These are phyloP conservation scores for Drosophila antonietae DNA, from an alignment of 2,888 invertebrate species.

Conservation along the genomic window DNA sequence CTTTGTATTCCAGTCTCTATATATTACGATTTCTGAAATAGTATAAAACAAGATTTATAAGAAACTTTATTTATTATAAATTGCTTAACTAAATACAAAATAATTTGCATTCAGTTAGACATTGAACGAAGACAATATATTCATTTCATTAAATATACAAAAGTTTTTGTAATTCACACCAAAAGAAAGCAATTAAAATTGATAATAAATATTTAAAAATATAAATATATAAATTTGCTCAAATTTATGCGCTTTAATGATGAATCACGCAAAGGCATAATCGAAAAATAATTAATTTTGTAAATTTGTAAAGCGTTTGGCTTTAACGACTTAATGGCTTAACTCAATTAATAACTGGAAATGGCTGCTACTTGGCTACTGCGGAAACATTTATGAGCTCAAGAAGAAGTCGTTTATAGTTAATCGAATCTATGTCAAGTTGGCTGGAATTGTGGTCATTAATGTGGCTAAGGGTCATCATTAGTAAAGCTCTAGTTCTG, in stretches of 20 bases:
- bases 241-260: not conserved
- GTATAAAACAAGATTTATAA: too few relatives aligned
- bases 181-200: not conserved
- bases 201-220: not conserved
- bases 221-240: not conserved
- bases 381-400: not conserved
- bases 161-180: not conserved
- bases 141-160: too few relatives aligned
- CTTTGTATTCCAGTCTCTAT: too few relatives aligned
- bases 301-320: not conserved
- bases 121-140: too few relatives aligned
- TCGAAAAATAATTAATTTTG: not conserved
- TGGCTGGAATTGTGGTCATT: conserved; percentile 6
- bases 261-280: not conserved
- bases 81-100: too few relatives aligned
- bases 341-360: not conserved
- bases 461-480: conserved; percentile 34
- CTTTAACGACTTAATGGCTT: not conserved
- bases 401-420: not conserved
- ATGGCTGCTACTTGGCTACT: not conserved
- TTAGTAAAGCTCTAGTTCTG: conserved; percentile 36
- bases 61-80: too few relatives aligned
- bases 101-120: too few relatives aligned
- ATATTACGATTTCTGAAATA: too few relatives aligned
- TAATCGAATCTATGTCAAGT: conserved; percentile 28